Evolutionary conservation across 2,113 vertebrate genomes (phyloP).

Genomic region (Peucedramus taeniatus): DNA sequence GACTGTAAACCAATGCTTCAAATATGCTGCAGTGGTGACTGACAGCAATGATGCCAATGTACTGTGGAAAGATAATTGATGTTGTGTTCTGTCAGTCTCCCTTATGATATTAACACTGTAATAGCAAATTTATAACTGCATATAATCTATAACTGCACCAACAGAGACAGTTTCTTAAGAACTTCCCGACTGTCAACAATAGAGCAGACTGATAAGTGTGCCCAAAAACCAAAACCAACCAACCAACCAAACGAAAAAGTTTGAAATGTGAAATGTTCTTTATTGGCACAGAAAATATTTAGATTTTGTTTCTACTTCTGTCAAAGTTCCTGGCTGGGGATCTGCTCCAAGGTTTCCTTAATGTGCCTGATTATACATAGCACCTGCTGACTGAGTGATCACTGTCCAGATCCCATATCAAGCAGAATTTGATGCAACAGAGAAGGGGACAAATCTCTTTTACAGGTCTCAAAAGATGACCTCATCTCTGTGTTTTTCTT

Average conservation of each 20-base stretch:
- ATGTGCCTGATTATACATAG: not conserved
- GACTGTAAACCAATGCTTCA: not conserved
- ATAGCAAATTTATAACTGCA: slow-evolving; percentile 8
- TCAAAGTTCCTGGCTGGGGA: not conserved
- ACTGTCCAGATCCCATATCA: not conserved
- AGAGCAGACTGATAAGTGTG: not conserved
- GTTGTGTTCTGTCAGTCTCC: not conserved
- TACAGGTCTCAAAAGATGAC: not conserved
- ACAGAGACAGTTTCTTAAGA: not conserved
- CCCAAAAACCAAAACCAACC: no score
- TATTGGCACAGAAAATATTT: not conserved
- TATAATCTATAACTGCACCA: not conserved
- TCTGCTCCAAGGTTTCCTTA: not conserved
- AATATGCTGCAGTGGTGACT: not conserved
- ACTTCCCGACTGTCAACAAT: not conserved
- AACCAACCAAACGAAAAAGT: no score
- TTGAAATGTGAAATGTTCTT: not conserved
- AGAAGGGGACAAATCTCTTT: not conserved
- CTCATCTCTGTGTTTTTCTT: not conserved
- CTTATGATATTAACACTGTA: not conserved
- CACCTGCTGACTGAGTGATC: not conserved
- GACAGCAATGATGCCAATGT: not conserved
- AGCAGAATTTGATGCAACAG: not conserved
- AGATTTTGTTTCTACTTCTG: not conserved
- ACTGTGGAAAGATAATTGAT: not conserved